Evolutionary conservation across 2,888 invertebrate genomes (phyloP), one percentile per base, ranked within the genome.

Genomic region (Agonopterix heracliana): DNA sequence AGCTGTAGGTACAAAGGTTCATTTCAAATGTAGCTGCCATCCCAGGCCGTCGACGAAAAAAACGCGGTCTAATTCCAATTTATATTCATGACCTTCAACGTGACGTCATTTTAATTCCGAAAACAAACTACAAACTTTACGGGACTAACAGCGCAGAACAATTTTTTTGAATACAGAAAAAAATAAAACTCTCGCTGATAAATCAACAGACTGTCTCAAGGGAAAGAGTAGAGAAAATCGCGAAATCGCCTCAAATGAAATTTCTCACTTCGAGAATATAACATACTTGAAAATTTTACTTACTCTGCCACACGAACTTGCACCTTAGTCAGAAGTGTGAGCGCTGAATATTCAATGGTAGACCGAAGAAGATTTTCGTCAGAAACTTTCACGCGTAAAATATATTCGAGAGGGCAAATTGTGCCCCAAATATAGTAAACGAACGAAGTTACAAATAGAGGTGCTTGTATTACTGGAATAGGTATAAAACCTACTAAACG

Each of bases 201-300:
- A 86, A 84, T 85, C 85, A 84, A 78, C 78, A 68, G 63, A 53
- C 61, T 60, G 54, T 66, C 72, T 82, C 71, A 66, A 17, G 79
- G 82, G 78, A 69, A 71, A 71, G 63, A 68, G 73, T 58, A 65
- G 61, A 65, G 66, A 68, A 78, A 81, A 80, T 85, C 81, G 80
- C 74, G 72, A 76, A 84, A 82, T 81, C 78, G 80, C 79, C 82
- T 75, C 81, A 84, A 85, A 86, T 84, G 81, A 86, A 86, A 84
- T 86, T 85, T 85, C 81, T 77, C 74, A 81, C 81, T 77, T 69
- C 48, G 36, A 8, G 26, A 45, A 59, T 72, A 74, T 71, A 77
- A 73, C 74, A 73, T 72, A 73, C 75, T 73, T 59, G 68, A 66
- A 67, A 66, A 59, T 64, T 65, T 66, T 52, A 47, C 13, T 5